Evolutionary conservation across 1,140 invertebrate genomes (phyloP).

Genomic region (Lutraria rhynchaena): DNA sequence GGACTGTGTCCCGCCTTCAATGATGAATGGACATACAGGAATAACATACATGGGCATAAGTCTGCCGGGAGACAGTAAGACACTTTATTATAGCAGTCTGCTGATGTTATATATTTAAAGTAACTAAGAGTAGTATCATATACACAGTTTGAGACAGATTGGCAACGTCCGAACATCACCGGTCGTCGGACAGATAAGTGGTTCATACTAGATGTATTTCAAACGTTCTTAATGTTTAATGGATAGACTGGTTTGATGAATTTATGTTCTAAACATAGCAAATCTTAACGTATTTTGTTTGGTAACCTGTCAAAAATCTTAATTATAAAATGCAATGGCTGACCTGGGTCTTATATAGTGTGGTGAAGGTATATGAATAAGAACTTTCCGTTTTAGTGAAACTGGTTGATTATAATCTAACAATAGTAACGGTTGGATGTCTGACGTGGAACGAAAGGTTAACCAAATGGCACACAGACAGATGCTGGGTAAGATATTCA

Average conservation of each 20-base stretch:
- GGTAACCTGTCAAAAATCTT: not conserved
- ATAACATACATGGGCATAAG: not conserved
- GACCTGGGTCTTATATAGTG: too few relatives aligned
- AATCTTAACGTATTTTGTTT: too few relatives aligned
- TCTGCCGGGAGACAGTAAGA: constrained; percentile 22
- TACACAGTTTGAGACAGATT: not conserved
- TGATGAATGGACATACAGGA: constrained; percentile 34
- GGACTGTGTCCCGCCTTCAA: not conserved
- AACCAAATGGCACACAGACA: constrained; percentile 42
- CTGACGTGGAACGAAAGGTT: constrained; percentile 26
- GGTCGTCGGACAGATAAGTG: too few relatives aligned
- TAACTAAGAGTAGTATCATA: not conserved
- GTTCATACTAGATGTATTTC: not conserved
- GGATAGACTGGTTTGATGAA: too few relatives aligned
- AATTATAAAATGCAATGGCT: too few relatives aligned
- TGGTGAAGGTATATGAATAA: too few relatives aligned
- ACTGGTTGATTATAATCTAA: constrained; percentile 26
- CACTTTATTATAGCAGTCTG: not conserved
- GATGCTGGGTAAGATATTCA: constrained; percentile 10
- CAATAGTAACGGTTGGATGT: constrained; percentile 30
- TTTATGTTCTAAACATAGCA: too few relatives aligned
- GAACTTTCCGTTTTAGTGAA: constrained; percentile 33
- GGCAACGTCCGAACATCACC: not conserved
- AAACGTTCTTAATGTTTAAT: not conserved
- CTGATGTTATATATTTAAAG: not conserved